Evolutionary conservation across 2,113 vertebrate species (phyloP).

Genomic region (Alexandromys fortis): DNA sequence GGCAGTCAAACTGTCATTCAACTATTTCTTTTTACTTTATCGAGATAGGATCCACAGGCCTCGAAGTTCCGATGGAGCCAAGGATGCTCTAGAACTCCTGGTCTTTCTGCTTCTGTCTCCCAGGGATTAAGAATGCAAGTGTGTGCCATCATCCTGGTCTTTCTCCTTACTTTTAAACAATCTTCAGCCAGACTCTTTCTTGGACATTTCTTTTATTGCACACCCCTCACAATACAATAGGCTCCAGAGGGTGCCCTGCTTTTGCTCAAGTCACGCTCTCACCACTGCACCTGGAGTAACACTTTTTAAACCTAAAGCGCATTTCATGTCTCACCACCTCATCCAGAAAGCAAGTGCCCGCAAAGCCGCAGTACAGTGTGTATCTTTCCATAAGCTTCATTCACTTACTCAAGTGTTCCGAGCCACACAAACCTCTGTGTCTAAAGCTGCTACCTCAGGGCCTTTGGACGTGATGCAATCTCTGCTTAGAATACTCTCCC

Average conservation of each 20-base stretch:
- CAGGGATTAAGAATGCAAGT: too few species aligned
- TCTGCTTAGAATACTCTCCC: neutral
- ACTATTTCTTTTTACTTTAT: neutral
- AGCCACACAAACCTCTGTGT: neutral
- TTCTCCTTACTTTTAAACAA: slow-evolving; percentile 33
- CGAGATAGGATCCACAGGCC: neutral
- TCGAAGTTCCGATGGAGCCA: neutral
- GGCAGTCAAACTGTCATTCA: neutral
- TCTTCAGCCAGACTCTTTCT: neutral
- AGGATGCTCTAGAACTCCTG: neutral
- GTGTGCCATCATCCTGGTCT: neutral
- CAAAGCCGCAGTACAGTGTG: neutral
- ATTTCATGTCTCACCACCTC: neutral
- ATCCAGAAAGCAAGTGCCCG: neutral
- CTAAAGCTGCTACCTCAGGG: neutral
- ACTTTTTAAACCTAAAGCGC: neutral
- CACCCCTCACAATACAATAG: neutral
- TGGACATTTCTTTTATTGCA: neutral
- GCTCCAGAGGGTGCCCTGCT: neutral
- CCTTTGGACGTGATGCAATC: neutral
- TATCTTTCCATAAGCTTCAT: neutral
- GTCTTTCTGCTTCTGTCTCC: neutral
- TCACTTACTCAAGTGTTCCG: neutral
- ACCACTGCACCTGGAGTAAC: neutral
- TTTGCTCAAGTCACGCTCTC: neutral